Evolutionary conservation across 2,113 vertebrate genomes (phyloP).

Genomic region (Clarias macrocephalus): DNA sequence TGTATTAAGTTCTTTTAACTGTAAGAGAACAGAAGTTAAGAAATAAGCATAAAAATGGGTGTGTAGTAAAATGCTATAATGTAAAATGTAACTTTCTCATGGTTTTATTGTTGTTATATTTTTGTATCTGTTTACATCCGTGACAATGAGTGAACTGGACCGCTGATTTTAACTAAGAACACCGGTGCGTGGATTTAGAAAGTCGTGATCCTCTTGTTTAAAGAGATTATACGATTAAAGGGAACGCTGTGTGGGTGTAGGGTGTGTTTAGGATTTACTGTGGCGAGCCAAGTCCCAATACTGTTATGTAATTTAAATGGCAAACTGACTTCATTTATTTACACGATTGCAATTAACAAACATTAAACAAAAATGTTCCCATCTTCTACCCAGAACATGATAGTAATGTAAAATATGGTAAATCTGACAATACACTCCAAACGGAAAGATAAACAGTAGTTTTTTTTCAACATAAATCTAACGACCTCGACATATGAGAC

Average conservation of each 20-base stretch:
- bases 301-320: neutral
- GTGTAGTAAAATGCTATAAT: neutral
- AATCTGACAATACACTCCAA: neutral
- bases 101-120: neutral
- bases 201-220: neutral
- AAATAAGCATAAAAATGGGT: neutral
- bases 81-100: neutral
- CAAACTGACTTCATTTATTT: neutral
- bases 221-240: neutral
- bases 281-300: neutral
- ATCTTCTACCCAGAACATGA: neutral
- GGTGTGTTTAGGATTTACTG: neutral
- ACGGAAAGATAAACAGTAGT: neutral
- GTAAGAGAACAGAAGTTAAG: conserved; percentile 46
- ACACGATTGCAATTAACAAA: neutral
- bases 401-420: neutral
- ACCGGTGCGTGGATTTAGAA: neutral
- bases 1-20: conserved; percentile 48
- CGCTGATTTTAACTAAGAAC: no score
- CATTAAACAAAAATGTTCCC: neutral
- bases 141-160: neutral
- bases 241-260: neutral
- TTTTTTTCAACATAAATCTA: neutral
- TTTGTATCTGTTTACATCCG: neutral
- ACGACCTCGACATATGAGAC: neutral